Conservation (phyloP, 2,888 invertebrate species). For the Arge pagana region DNA sequence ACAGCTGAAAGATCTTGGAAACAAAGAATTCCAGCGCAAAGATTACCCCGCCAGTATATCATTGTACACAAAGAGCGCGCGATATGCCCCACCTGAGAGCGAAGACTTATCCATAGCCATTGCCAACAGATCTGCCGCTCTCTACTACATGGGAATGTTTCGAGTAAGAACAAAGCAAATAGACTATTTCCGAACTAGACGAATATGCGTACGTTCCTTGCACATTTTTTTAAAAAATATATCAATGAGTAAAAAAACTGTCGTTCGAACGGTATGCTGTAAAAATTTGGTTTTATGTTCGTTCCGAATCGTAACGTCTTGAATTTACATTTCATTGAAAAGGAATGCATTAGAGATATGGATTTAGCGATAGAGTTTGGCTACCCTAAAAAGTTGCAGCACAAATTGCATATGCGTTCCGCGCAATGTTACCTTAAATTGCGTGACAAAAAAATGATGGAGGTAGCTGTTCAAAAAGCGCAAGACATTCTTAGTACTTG, state of each 20-base stretch:
- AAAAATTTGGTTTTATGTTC: not conserved
- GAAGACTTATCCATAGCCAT: constrained; percentile 67
- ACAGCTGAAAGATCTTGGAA: constrained; percentile 60
- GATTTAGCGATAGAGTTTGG: constrained; percentile 64
- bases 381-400: constrained; percentile 66
- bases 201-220: too few relatives aligned
- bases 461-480: constrained; percentile 37
- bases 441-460: constrained; percentile 55
- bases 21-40: constrained; percentile 64
- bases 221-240: constrained; percentile 4
- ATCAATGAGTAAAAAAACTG: constrained; percentile 1
- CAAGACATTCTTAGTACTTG: constrained; percentile 31
- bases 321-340: constrained; percentile 34
- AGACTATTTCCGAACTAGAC: too few relatives aligned
- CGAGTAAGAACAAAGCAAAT: constrained; percentile 57
- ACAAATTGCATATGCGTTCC: constrained; percentile 70
- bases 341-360: constrained; percentile 71
- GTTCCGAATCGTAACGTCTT: constrained; percentile 20
- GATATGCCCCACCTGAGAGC: constrained; percentile 63
- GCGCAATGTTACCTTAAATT: constrained; percentile 69
- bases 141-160: constrained; percentile 65
- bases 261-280: not conserved
- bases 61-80: constrained; percentile 68
- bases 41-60: constrained; percentile 61
- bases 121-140: constrained; percentile 72